A percentile compares a stretch with the other conserved stretches of the same genome.
Evolutionary conservation across 1,140 invertebrate species (phyloP).

Genomic region (Pentalonia nigronervosa): DNA sequence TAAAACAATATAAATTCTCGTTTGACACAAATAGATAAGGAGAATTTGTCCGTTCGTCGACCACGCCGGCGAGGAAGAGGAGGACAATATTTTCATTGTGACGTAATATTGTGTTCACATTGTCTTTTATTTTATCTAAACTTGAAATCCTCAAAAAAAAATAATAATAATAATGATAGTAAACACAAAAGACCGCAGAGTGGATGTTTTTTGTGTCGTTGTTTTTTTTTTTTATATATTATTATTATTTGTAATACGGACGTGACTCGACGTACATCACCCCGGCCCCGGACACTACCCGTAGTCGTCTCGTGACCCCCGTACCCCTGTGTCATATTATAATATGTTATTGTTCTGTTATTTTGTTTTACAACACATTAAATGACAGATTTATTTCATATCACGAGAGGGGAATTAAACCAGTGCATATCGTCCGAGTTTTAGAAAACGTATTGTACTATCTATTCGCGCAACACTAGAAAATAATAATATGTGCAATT

Average conservation of each 20-base stretch:
- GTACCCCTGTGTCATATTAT: not conserved
- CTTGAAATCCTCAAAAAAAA: not conserved
- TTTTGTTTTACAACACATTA: conserved; percentile 29
- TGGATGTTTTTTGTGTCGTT: not conserved
- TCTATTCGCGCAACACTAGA: not conserved
- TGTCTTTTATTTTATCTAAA: conserved; percentile 42
- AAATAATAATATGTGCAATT: conserved; percentile 1
- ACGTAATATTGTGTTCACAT: not conserved
- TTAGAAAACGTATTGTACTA: not conserved
- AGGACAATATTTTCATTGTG: conserved; percentile 4
- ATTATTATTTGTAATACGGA: not conserved
- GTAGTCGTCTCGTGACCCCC: not conserved
- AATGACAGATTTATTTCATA: not conserved
- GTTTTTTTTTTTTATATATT: not conserved
- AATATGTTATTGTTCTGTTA: conserved; percentile 32
- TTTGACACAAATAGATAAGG: conserved; percentile 50
- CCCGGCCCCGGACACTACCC: not conserved
- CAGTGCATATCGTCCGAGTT: conserved; percentile 6
- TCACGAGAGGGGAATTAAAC: conserved; percentile 26
- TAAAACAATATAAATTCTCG: conserved; percentile 15
- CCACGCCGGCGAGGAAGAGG: not conserved
- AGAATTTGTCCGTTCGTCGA: not conserved
- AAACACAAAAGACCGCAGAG: not conserved
- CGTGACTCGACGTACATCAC: conserved; percentile 9
- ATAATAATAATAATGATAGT: conserved; percentile 21